A percentile compares a stretch with the other conserved stretches of the same genome.
Evolutionary conservation across 2,113 vertebrate species (phyloP).

Genomic region (Emydura subglobosa): DNA sequence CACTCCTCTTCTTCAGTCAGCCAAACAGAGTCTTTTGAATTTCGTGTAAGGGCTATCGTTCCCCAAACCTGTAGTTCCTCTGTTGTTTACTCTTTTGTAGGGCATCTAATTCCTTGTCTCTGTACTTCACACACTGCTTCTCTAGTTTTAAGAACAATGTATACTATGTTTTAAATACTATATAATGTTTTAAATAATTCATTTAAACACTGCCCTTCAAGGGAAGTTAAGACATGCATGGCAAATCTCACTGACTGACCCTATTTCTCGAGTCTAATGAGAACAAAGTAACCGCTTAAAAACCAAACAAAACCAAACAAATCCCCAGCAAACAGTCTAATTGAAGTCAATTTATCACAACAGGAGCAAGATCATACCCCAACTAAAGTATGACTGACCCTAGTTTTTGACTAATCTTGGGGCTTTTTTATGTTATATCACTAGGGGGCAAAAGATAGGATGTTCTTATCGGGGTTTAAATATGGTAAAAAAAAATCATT

Average conservation of each 20-base stretch:
- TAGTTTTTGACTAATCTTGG: neutral
- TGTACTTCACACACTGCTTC: neutral
- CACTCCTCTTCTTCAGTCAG: neutral
- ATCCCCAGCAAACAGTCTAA: neutral
- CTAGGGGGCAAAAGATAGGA: slow-evolving; percentile 33
- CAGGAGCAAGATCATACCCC: neutral
- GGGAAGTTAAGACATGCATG: fast-evolving
- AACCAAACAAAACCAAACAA: neutral
- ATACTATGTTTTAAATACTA: neutral
- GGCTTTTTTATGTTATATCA: slow-evolving; percentile 26
- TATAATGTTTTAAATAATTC: neutral
- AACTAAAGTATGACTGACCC: neutral
- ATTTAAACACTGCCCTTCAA: neutral
- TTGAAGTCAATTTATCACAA: neutral
- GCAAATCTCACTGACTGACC: neutral
- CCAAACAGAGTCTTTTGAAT: neutral
- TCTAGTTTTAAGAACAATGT: no score
- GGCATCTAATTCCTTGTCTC: neutral
- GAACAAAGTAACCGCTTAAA: neutral
- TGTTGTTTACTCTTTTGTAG: neutral
- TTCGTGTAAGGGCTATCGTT: neutral
- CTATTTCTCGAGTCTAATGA: neutral
- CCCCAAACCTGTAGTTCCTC: neutral
- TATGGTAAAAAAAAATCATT: slow-evolving; percentile 39
- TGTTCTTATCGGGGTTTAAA: slow-evolving; percentile 27